Evolutionary conservation across 2,113 vertebrate genomes (phyloP), one percentile per base, ranked within the genome.

Genomic region (Dunckerocampus dactyliophorus): DNA sequence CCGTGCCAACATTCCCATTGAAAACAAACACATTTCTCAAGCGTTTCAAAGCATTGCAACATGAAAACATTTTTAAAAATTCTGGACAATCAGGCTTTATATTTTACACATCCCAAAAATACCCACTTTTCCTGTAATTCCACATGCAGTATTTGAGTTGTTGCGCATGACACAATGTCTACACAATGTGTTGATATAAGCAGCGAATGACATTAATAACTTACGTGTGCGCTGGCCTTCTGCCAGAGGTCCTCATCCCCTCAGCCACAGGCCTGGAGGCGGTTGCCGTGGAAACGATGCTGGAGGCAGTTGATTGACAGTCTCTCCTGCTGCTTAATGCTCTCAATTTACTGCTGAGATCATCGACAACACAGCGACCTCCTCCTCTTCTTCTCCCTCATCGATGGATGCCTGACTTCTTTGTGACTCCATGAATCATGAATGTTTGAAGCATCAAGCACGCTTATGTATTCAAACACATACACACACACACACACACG

Each of bases 281-380:
- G 5, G 80, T 84, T 74, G 34, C 74, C 76, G 28, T 72, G 69
- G 84, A 63, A 73, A 85, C 9, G 8, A 57, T 66, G 76, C 65
- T 74, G 77, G 58, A 80, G 67, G 52, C 31, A 50, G 71, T 57
- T 79, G 72, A 77, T 75, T 74, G 80, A 55, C 77, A 34, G 45
- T 16, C 24, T 46, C 70, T 59, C 67, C 71, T 61, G 65, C 75
- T 81, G 74, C 71, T 74, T 81, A 77, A 81, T 81, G 74, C 77
- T 80, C 71, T 71, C 71, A 67, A 77, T 71, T 69, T 73, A 73
- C 73, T 20, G 59, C 60, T 69, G 62, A 69, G 68, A 77, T 34
- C 49, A 73, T 80, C 72, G 73, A 81, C 72, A 28, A 52, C 22
- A 24, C 14, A 16, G 50, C 47, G 20, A 17, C 47, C 11, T 24